A percentile compares a stretch with the other conserved stretches of the same genome.
phyloP scores from a whole-genome alignment of 2,888 invertebrate species.

The Parnassius mnemosyne region DNA sequence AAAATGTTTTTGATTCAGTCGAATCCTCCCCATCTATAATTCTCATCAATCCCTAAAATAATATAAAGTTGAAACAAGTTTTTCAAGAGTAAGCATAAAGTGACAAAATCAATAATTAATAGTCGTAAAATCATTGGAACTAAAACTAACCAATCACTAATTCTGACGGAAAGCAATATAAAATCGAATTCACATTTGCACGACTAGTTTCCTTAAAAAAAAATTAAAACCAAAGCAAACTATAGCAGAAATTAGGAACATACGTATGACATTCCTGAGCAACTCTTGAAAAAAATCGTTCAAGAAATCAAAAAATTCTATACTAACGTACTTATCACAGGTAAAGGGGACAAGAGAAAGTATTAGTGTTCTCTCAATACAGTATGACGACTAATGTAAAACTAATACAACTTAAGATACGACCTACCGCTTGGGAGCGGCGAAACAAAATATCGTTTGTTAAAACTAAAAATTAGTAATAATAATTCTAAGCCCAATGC shows the following conservation, averaged over 20 bases:
- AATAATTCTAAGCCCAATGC: conserved; percentile 70
- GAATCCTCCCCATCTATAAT: conserved; percentile 30
- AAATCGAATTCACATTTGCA: conserved; percentile 44
- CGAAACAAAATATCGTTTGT: conserved; percentile 47
- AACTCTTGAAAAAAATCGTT: conserved; percentile 62
- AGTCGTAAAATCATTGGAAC: conserved; percentile 46
- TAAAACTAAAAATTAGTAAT: conserved; percentile 49
- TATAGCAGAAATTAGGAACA: conserved; percentile 74
- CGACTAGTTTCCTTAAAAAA: conserved; percentile 67
- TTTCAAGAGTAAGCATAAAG: conserved; percentile 28
- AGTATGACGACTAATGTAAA: conserved; percentile 63
- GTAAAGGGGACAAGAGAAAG: conserved; percentile 80
- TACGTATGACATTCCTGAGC: conserved; percentile 71
- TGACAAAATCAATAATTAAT: conserved; percentile 38
- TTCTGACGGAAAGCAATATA: conserved; percentile 58
- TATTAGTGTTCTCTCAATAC: conserved; percentile 77
- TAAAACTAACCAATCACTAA: conserved; percentile 53
- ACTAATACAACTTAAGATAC: conserved; percentile 73
- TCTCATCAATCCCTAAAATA: conserved; percentile 29
- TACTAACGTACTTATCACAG: conserved; percentile 80
- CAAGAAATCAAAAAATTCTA: conserved; percentile 71
- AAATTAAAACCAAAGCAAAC: conserved; percentile 47
- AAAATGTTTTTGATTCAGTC: conserved; percentile 37
- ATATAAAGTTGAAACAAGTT: conserved; percentile 31
- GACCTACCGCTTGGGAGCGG: conserved; percentile 46